phyloP scores from a whole-genome alignment of 2,888 invertebrate species.

The Coleophora flavipennella region DNA sequence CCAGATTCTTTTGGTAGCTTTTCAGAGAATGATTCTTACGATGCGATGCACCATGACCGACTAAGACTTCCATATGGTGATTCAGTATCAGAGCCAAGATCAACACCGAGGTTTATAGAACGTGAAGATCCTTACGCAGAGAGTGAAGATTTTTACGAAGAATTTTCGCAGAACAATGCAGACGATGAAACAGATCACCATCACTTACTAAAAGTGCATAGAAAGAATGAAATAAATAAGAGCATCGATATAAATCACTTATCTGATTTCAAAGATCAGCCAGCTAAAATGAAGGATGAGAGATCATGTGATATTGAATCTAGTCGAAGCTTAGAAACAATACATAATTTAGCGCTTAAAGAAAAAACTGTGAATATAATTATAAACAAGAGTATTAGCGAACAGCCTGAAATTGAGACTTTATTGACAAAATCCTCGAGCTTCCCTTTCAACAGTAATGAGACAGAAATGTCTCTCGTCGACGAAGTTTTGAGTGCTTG shows the following conservation, averaged over 20 bases:
- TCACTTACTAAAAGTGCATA: conserved; percentile 56
- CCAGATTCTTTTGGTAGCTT: conserved; percentile 65
- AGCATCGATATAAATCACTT: conserved; percentile 42
- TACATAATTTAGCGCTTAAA: conserved; percentile 44
- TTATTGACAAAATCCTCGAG: conserved; percentile 51
- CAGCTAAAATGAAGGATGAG: conserved; percentile 35
- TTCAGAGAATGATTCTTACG: conserved; percentile 65
- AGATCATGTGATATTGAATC: conserved; percentile 44
- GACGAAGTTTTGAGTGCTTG: conserved; percentile 63
- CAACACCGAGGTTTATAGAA: conserved; percentile 61
- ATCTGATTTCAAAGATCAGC: conserved; percentile 32
- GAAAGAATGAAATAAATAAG: conserved; percentile 64
- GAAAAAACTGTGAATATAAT: conserved; percentile 59
- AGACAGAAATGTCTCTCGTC: conserved; percentile 53
- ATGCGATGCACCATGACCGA: conserved; percentile 44
- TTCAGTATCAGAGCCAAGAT: conserved; percentile 57
- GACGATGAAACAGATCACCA: conserved; percentile 61
- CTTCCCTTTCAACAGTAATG: conserved; percentile 42
- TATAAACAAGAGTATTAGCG: conserved; percentile 37
- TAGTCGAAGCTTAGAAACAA: conserved; percentile 40
- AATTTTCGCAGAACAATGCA: conserved; percentile 46
- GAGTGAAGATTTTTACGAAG: conserved; percentile 53
- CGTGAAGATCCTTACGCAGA: conserved; percentile 62
- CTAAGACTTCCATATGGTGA: conserved; percentile 51
- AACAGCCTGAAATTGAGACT: conserved; percentile 36